Evolutionary conservation across 2,797 vertebrate species (phyloP), one percentile per base, ranked within the genome.

Genomic region (Gadopsis marmoratus): DNA sequence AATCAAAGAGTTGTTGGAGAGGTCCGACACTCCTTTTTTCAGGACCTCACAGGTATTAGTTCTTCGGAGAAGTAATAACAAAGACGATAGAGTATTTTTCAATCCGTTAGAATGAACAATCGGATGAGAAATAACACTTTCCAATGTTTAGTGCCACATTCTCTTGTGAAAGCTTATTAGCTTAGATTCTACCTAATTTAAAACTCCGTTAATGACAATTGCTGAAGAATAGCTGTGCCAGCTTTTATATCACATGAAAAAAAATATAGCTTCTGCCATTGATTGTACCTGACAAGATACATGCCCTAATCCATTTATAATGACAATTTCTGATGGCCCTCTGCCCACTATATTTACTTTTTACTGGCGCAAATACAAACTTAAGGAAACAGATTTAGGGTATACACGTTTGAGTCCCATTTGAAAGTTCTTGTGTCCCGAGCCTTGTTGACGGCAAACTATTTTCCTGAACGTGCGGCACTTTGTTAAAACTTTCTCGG

Each of bases 401-500:
- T 33, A 8, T 6, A 1, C 10, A 74, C 0, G 1, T 33, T 58
- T 59, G 8, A 37, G 41, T 50, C 35, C 3, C 35, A 10, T 50
- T 21, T 69, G 2, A 56, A 76, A 58, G 23, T 21, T 69, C 2
- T 11, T 2, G 6, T 55, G 21, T 70, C 4, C 6, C 14, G 45
- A 60, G 39, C 12, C 37, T 23, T 19, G 4, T n/a, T 66, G 55
- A 56, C 14, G 41, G 47, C 37, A 65, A 54, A 63, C 2, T 13
- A 3, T 41, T 64, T 63, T 41, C 48, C 43, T 29, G 33, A 63
- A 64, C 55, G 48, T 54, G 45, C 45, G 14, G 41, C n/a, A 50
- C 17, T 73, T 4, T 31, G 17, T 47, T 62, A 9, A 81, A 77
- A 71, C 67, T 50, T 81, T 83, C 45, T 79, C 76, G 76, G 82